Conservation (phyloP, 2,113 vertebrate species). For the Dolichotis patagonum region DNA sequence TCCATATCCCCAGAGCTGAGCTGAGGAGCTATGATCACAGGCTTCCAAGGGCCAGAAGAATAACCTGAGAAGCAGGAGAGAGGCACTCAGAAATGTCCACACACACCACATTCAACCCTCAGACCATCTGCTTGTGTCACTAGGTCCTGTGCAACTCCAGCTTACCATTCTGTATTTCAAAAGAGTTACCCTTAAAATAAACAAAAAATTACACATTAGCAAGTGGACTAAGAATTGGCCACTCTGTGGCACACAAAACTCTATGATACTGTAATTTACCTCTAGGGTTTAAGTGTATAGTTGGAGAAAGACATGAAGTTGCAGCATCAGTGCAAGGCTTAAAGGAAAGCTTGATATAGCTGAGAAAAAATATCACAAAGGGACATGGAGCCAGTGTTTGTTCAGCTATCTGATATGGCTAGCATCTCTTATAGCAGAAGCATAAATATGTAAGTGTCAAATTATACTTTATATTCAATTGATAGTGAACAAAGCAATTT, state of each 20-base stretch:
- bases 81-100: background rate
- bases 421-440: slow-evolving; percentile 14
- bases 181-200: slow-evolving; percentile 1
- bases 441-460: background rate
- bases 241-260: background rate
- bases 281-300: background rate
- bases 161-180: background rate
- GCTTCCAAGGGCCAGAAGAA: background rate
- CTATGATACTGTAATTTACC: background rate
- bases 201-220: background rate
- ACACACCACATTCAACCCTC: background rate
- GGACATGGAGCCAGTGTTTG: background rate
- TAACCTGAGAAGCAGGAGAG: too few species aligned
- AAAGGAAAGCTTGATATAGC: background rate
- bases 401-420: slow-evolving; percentile 29
- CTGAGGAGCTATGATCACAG: background rate
- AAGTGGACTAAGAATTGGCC: background rate
- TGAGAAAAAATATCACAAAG: background rate
- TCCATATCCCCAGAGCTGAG: background rate
- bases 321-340: background rate
- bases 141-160: background rate
- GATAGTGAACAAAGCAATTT: slow-evolving; percentile 45
- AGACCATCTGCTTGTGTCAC: background rate
- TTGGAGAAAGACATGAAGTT: slow-evolving; percentile 20
- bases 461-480: slow-evolving; percentile 36